Percentiles rank a stretch among this genome's conserved stretches.
Evolutionary conservation across 2,797 vertebrate genomes (phyloP).

Genomic region (Clarias platycephalus): DNA sequence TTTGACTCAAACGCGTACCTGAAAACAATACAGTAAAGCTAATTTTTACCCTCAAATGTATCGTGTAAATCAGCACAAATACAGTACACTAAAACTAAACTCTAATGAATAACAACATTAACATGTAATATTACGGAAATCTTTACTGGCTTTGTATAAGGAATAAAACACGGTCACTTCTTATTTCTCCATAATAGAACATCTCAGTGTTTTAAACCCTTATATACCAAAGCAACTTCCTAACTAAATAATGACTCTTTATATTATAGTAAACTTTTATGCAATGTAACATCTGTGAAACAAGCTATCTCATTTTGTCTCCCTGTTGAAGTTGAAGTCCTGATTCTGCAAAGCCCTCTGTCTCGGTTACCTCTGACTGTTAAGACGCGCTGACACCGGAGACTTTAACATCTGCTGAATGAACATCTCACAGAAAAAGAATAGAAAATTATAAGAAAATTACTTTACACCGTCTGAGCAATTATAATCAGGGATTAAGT

Average conservation of each 20-base stretch:
- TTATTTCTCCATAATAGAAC: not conserved
- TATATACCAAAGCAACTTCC: not conserved
- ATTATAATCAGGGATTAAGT: not conserved
- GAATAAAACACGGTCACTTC: not conserved
- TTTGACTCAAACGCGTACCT: not conserved
- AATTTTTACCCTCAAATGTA: not conserved
- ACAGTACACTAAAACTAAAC: not conserved
- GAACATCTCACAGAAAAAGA: not conserved
- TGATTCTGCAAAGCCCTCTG: not conserved
- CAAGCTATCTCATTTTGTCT: not conserved
- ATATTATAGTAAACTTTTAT: not conserved
- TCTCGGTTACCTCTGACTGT: not conserved
- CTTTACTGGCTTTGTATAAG: not conserved
- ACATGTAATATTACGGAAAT: not conserved
- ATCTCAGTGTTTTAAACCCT: not conserved
- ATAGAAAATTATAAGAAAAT: too few species aligned
- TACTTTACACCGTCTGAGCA: not conserved
- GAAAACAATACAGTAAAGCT: not conserved
- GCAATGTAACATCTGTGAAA: not conserved
- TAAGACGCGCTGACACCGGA: not conserved
- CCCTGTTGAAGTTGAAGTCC: not conserved
- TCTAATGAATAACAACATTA: slow-evolving; percentile 1
- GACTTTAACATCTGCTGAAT: not conserved
- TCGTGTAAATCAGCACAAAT: not conserved
- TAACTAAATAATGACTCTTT: not conserved